Conservation (phyloP, 2,797 vertebrate genomes). For the Thripadectes ignobilis region DNA sequence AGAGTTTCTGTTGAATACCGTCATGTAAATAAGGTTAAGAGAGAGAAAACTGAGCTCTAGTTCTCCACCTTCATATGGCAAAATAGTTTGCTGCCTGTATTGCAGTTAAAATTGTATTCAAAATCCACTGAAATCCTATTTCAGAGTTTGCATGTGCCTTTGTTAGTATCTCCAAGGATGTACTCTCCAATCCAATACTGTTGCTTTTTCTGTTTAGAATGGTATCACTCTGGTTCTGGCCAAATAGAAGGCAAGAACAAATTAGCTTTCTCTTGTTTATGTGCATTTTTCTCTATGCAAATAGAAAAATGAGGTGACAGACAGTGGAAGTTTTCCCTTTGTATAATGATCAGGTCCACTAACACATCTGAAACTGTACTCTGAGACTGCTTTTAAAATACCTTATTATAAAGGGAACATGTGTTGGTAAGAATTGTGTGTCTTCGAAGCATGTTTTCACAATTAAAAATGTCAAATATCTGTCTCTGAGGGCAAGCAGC, state of each 20-base stretch:
- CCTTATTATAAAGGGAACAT: neutral
- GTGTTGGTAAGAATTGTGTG: neutral
- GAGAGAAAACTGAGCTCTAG: neutral
- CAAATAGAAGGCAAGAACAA: neutral
- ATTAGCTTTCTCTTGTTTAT: neutral
- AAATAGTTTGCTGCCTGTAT: neutral
- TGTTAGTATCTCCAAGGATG: neutral
- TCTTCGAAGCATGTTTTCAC: neutral
- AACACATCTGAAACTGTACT: neutral
- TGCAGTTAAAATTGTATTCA: neutral
- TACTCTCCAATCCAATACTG: neutral
- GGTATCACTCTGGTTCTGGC: neutral
- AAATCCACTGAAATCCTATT: neutral
- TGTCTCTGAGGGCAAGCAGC: neutral
- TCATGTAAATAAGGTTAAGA: neutral
- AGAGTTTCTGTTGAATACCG: neutral
- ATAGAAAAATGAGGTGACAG: neutral
- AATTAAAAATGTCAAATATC: neutral
- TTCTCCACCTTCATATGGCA: neutral
- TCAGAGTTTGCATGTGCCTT: neutral
- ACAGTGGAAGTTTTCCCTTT: neutral
- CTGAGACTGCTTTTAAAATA: neutral
- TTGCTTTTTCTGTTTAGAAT: neutral
- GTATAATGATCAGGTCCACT: neutral
- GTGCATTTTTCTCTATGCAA: neutral